Conservation (phyloP, 2,797 vertebrate species). For the Alcedo atthis region DNA sequence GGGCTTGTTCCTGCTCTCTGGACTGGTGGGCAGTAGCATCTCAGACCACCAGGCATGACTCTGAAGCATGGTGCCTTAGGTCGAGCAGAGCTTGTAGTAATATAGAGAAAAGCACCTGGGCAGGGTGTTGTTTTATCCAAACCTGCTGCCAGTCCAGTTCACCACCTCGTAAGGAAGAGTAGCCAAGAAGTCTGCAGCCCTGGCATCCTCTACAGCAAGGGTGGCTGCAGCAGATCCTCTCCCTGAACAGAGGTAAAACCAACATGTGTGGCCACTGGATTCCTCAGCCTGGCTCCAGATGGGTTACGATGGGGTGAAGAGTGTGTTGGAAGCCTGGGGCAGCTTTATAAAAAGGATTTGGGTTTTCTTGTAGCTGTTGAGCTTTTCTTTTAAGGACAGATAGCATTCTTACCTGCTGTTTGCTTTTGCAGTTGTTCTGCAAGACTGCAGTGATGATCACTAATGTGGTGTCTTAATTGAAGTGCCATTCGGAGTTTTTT, state of each 20-base stretch:
- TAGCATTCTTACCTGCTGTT: not conserved
- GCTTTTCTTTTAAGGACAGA: not conserved
- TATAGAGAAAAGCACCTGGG: not conserved
- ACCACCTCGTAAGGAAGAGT: rapidly evolving
- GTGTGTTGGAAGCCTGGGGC: not conserved
- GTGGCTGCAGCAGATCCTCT: not conserved
- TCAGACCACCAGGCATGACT: not conserved
- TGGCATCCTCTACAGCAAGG: not conserved
- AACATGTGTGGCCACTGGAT: rapidly evolving
- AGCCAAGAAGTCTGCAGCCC: not conserved
- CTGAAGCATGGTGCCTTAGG: rapidly evolving
- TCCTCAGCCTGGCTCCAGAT: not conserved
- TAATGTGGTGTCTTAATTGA: not conserved
- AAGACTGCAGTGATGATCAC: not conserved
- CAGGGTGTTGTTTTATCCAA: too few species aligned
- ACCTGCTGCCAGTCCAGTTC: not conserved
- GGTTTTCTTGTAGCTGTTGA: not conserved
- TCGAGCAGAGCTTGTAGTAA: not conserved
- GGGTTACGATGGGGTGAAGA: rapidly evolving
- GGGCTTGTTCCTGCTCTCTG: not conserved
- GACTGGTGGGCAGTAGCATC: rapidly evolving
- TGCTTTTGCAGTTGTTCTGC: not conserved
- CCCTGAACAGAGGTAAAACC: not conserved
- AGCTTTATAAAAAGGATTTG: not conserved
- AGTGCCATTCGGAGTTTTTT: not conserved